phyloP scores from a whole-genome alignment of 2,113 vertebrate species.

The Laticauda colubrina region DNA sequence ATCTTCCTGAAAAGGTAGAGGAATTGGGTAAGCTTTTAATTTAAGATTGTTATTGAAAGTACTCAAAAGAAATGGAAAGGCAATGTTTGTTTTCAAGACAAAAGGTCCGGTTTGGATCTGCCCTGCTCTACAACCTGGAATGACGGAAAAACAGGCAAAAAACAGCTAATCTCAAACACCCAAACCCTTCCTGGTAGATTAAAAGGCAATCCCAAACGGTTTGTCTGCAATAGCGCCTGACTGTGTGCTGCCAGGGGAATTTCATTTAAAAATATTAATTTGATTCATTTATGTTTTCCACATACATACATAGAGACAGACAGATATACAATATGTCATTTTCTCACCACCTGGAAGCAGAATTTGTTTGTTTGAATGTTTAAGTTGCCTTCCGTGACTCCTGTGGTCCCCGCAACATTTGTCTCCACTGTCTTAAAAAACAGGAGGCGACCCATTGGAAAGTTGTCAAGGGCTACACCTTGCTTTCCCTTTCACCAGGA shows the following conservation, averaged over 20 bases:
- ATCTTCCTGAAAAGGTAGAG: slow-evolving; percentile 62
- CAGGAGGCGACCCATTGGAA: slow-evolving; percentile 60
- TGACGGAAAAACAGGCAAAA: slow-evolving; percentile 38
- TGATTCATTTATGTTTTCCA: not conserved
- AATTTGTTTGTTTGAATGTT: slow-evolving; percentile 55
- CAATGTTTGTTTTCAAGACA: slow-evolving; percentile 52
- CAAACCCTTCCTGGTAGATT: slow-evolving; percentile 70
- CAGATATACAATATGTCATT: slow-evolving; percentile 41
- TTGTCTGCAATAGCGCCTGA: slow-evolving; percentile 72
- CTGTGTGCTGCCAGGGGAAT: slow-evolving; percentile 68
- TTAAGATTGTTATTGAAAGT: slow-evolving; percentile 44
- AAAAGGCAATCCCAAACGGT: slow-evolving; percentile 67
- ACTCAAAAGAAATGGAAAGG: slow-evolving; percentile 38
- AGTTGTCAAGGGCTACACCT: slow-evolving; percentile 77
- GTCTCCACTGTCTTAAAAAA: slow-evolving; percentile 71
- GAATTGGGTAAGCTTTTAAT: slow-evolving; percentile 51
- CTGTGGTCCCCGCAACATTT: slow-evolving; percentile 71
- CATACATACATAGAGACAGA: not conserved
- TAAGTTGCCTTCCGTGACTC: slow-evolving; percentile 65
- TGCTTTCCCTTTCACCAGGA: slow-evolving; percentile 80
- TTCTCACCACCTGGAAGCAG: slow-evolving; percentile 53
- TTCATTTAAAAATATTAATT: slow-evolving; percentile 53
- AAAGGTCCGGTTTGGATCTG: slow-evolving; percentile 52
- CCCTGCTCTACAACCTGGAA: slow-evolving; percentile 53
- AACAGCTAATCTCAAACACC: slow-evolving; percentile 54